Conservation (phyloP, 1,140 invertebrate species). For the Heliconius eleuchia region DNA sequence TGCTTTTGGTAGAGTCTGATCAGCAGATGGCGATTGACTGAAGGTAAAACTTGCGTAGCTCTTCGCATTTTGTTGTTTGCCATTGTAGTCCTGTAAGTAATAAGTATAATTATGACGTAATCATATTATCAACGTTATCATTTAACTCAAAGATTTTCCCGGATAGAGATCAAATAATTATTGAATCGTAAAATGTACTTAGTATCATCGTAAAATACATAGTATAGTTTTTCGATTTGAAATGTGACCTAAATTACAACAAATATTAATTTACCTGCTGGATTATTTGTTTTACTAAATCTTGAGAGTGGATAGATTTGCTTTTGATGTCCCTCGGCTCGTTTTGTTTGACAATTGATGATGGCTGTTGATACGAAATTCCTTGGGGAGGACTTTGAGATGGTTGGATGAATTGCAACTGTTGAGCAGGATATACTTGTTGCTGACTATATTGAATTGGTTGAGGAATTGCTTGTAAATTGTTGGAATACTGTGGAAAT, state of each 20-base stretch:
- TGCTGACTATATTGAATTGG: slow-evolving; percentile 39
- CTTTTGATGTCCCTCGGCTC: slow-evolving; percentile 39
- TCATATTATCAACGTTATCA: no score
- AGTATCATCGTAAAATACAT: no score
- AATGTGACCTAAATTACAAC: neutral
- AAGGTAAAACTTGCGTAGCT: slow-evolving; percentile 61
- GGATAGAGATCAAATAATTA: no score
- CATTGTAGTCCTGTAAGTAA: slow-evolving; percentile 50
- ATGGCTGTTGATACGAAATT: neutral
- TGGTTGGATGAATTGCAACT: slow-evolving; percentile 41
- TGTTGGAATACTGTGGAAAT: slow-evolving; percentile 21
- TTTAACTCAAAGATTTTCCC: no score
- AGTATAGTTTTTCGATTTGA: neutral
- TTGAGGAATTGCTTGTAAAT: slow-evolving; percentile 18
- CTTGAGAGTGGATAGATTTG: slow-evolving; percentile 25
- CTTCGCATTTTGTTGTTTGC: slow-evolving; percentile 51
- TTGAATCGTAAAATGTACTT: no score
- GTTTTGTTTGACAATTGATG: slow-evolving; percentile 30
- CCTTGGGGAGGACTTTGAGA: slow-evolving; percentile 17
- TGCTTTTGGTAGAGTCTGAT: slow-evolving; percentile 21
- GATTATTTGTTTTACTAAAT: slow-evolving; percentile 29
- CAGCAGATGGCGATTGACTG: slow-evolving; percentile 31
- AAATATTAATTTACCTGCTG: slow-evolving; percentile 38
- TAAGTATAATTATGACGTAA: neutral
- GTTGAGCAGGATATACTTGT: slow-evolving; percentile 39